phyloP scores from a whole-genome alignment of 2,113 vertebrate genomes.

The Protobothrops flavoviridis region DNA sequence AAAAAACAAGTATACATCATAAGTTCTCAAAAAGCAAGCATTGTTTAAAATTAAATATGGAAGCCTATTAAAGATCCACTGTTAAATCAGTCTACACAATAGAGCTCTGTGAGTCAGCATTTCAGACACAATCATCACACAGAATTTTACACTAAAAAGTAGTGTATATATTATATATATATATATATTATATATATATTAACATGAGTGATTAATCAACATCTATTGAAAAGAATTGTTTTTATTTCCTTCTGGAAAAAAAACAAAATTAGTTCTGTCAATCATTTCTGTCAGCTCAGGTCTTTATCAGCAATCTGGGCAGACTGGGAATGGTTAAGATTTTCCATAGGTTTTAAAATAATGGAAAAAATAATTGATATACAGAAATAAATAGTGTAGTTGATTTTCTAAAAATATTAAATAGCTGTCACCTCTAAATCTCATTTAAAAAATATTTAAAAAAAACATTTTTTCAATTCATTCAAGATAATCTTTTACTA shows the following conservation, averaged over 20 bases:
- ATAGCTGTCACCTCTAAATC: not conserved
- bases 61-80: not conserved
- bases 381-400: slow-evolving; percentile 11
- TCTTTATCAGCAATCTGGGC: slow-evolving; percentile 32
- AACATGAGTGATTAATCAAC: not conserved
- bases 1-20: not conserved
- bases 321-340: slow-evolving; percentile 45
- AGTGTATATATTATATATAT: too few species aligned
- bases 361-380: not conserved
- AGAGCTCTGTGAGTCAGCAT: slow-evolving; percentile 49
- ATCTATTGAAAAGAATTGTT: slow-evolving; percentile 26
- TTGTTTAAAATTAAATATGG: not conserved
- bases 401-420: not conserved
- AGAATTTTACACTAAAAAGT: not conserved
- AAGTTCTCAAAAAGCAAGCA: not conserved
- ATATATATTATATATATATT: not conserved
- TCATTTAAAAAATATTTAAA: not conserved
- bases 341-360: slow-evolving; percentile 19
- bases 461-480: slow-evolving; percentile 18
- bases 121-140: slow-evolving; percentile 24
- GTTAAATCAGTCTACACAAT: not conserved
- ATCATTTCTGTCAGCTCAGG: not conserved
- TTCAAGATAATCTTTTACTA: slow-evolving; percentile 50
- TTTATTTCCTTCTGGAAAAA: slow-evolving; percentile 33
- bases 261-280: slow-evolving; percentile 1